phyloP scores from a whole-genome alignment of 2,113 vertebrate species.

The Lepisosteus oculatus region DNA sequence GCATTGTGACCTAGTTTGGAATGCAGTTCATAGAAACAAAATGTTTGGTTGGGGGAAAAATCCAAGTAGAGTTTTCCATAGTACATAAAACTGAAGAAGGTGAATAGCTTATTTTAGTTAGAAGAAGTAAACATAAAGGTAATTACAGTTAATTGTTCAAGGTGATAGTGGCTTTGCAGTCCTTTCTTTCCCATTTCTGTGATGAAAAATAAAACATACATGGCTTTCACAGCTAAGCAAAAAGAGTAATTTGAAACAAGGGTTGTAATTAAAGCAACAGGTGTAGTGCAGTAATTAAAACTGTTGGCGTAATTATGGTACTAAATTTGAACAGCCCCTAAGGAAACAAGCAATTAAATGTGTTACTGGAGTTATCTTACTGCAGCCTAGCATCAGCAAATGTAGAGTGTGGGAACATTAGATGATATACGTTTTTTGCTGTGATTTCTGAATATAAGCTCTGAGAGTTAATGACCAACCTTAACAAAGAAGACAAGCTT shows the following conservation, averaged over 20 bases:
- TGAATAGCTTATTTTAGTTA: neutral
- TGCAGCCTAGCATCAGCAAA: neutral
- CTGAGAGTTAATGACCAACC: no score
- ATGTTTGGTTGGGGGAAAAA: no score
- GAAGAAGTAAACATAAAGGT: neutral
- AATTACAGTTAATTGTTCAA: no score
- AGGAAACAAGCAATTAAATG: slow-evolving; percentile 7
- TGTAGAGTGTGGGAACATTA: no score
- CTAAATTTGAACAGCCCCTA: neutral
- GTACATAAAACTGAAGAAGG: no score
- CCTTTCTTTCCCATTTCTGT: neutral
- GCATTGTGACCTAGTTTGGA: no score
- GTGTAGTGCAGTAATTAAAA: slow-evolving; percentile 13
- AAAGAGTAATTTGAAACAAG: no score
- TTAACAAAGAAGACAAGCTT: no score
- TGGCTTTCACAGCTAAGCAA: neutral
- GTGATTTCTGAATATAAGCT: no score
- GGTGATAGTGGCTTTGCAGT: neutral
- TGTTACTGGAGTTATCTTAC: neutral
- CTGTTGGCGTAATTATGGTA: neutral
- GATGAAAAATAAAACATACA: neutral
- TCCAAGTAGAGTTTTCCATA: no score
- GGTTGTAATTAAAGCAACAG: slow-evolving; percentile 11
- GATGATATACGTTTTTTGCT: no score
- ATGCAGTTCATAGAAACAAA: no score